Percentiles rank a stretch among this genome's conserved stretches.
These are phyloP conservation scores for Uromys caudimaculatus DNA, from an alignment of 2,797 vertebrate genomes.

Conservation along the genomic window DNA sequence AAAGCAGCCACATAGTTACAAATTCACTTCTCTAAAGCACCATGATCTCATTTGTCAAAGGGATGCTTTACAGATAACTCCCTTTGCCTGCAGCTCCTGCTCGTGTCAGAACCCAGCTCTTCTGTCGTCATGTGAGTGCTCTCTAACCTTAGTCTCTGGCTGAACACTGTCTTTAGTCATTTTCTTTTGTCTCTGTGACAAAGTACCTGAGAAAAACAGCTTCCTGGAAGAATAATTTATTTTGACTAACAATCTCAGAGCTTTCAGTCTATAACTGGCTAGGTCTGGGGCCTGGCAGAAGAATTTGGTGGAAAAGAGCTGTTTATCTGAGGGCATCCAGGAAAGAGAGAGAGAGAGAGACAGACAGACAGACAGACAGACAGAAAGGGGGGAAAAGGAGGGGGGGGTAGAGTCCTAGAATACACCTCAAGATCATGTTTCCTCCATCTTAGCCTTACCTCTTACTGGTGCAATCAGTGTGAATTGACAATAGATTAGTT, in stretches of 20 bases:
- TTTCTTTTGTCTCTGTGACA: background rate
- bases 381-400: background rate
- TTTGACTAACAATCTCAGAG: background rate
- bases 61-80: background rate
- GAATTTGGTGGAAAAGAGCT: background rate
- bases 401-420: too few relatives aligned
- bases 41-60: background rate
- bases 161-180: background rate
- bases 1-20: background rate
- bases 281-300: background rate
- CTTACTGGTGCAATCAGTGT: background rate
- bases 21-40: background rate
- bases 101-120: background rate
- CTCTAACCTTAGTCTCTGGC: background rate
- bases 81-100: background rate
- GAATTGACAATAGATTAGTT: background rate
- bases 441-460: background rate
- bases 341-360: background rate
- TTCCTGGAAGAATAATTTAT: background rate
- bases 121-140: background rate
- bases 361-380: accelerated
- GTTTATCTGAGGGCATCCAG: background rate
- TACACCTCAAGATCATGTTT: background rate
- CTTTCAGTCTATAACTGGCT: background rate
- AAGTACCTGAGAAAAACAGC: background rate